Base-by-base conservation (phyloP, 2,888 invertebrate species). In the Perizoma flavofasciatum region DNA sequence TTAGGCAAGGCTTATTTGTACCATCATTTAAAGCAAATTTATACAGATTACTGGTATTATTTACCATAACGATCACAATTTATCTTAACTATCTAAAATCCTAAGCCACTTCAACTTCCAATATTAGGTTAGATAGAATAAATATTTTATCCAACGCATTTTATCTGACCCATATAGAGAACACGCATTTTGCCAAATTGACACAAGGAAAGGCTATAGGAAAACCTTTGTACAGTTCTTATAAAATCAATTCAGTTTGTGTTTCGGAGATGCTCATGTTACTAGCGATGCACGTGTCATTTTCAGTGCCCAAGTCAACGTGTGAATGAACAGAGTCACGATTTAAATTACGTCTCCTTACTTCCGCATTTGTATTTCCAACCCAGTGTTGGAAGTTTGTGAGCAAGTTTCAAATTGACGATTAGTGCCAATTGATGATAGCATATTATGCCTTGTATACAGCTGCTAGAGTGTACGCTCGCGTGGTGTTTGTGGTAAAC, bases 241-340 rank as follows among this genome's bases (percentile, higher is more conserved):
- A 5, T 5, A 37, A 37, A 37, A 37, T 37, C 5, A 7, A 37
- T 37, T 37, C 1, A 6, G 37, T n/a, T n/a, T n/a, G n/a, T 4
- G 6, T 37, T 7, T 37, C 5, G 37, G 5, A 37, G n/a, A 35
- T 35, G 6, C 11, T 9, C 46, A 10, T 8, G 5, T 35, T 7
- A 46, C 8, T 47, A 46, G 4, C 37, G 35, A 2, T 11, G 49
- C 51, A 55, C 55, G 45, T 60, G 51, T 49, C 35, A 34, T 34
- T 52, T 47, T 60, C 43, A 35, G 44, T 49, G 55, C 55, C 60
- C 52, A 55, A 45, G 34, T 51, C 44, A 55, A 22, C 6, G 41
- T 47, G 45, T 43, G 35, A 55, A 50, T 55, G 55, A 59, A 54
- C 59, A 40, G 37, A 37, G 37, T 35, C 37, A 48, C 43, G 48